Evolutionary conservation across 2,888 invertebrate species (phyloP).

Genomic region (Bibio marci): DNA sequence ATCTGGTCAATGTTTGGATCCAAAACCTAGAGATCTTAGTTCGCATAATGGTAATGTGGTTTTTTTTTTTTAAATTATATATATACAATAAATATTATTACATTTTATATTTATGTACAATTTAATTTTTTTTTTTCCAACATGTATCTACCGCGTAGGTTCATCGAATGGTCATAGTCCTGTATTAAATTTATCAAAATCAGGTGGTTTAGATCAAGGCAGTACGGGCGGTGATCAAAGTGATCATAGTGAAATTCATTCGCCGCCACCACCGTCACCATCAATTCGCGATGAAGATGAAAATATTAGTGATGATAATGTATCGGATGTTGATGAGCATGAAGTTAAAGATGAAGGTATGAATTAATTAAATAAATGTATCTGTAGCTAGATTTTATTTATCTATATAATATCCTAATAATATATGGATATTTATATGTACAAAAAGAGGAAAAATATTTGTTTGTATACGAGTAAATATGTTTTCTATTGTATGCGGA

Average conservation of each 20-base stretch:
- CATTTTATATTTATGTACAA: constrained; percentile 7
- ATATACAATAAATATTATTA: background rate
- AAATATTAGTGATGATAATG: constrained; percentile 65
- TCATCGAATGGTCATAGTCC: constrained; percentile 85
- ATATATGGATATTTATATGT: background rate
- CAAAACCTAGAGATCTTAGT: constrained; percentile 70
- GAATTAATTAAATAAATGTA: no score
- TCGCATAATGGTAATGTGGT: constrained; percentile 63
- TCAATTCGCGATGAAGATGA: constrained; percentile 59
- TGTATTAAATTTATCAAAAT: constrained; percentile 79
- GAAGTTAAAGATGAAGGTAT: constrained; percentile 74
- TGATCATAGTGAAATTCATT: constrained; percentile 41
- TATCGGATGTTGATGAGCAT: constrained; percentile 72
- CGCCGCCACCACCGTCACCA: constrained; percentile 27
- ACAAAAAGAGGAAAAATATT: no score
- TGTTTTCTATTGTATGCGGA: no score
- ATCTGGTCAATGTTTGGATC: constrained; percentile 59
- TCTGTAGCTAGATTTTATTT: constrained; percentile 10
- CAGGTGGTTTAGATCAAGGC: constrained; percentile 56
- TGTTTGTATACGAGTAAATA: no score
- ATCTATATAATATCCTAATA: no score
- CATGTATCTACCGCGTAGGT: constrained; percentile 19
- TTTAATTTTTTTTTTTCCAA: no score
- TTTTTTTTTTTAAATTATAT: constrained; percentile 8
- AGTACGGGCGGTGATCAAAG: constrained; percentile 37